These are phyloP conservation scores for Halcyon leucocephala DNA, from an alignment of 2,797 vertebrate genomes.

Conservation along the genomic window DNA sequence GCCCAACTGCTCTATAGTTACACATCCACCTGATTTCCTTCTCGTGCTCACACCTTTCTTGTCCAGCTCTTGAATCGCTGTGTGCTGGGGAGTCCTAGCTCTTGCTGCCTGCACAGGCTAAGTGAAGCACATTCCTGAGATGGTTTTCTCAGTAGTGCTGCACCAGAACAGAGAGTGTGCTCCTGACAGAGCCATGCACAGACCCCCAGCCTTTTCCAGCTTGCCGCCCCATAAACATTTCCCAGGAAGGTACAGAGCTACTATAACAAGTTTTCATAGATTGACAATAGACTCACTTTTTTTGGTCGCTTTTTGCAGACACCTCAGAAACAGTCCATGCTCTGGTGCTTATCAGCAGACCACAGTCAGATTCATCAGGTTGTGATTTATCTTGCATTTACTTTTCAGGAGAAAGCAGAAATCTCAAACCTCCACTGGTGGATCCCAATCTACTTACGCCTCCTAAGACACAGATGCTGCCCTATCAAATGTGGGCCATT, in stretches of 20 bases:
- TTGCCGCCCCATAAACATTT: not conserved
- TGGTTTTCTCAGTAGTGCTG: not conserved
- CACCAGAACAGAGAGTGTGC: not conserved
- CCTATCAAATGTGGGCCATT: not conserved
- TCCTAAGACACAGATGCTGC: not conserved
- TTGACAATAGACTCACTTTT: not conserved
- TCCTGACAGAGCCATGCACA: not conserved
- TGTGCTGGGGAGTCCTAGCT: not conserved
- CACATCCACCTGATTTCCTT: not conserved
- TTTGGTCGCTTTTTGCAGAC: not conserved
- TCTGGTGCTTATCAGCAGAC: not conserved
- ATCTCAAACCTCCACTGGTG: not conserved
- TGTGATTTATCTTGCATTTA: not conserved
- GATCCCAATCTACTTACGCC: too few species aligned
- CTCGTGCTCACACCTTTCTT: not conserved
- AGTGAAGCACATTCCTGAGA: not conserved
- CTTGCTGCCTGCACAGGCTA: accelerated
- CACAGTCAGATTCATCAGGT: not conserved
- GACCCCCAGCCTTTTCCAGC: not conserved
- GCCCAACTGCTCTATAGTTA: not conserved
- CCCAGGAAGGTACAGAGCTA: not conserved
- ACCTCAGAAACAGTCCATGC: not conserved
- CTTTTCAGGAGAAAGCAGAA: not conserved
- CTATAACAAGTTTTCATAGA: not conserved
- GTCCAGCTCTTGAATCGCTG: not conserved